Base-by-base conservation (phyloP, 2,113 vertebrate genomes). In the Oreochromis spilurus region DNA sequence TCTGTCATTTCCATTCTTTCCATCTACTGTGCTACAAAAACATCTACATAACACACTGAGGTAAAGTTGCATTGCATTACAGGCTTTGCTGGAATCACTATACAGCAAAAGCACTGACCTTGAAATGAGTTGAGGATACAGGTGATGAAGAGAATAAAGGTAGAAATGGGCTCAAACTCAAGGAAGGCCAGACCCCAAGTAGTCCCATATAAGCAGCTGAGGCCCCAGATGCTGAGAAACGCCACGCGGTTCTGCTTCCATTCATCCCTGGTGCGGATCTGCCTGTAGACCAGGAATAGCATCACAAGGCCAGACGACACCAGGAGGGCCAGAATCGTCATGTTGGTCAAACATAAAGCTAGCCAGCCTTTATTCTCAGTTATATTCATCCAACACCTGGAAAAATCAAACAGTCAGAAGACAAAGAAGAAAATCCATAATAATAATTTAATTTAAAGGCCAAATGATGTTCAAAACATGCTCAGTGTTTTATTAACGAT, bases 161-260 rank as follows among this genome's bases (percentile, higher is more conserved):
- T 91, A 2, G 92, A 88, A n/a, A 95, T 24, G 1, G 82, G 84
- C 6, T 90, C 95, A 21, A 94, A 90, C 24, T 90, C 10, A 9
- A 97, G 81, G 88, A 96, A 96, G 58, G 84, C 85, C 55, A 97
- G 91, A 53, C 89, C 87, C 96, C 96, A 97, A 1, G 93, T 94
- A 9, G 92, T 94, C 10, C 96, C 96, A 5, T 94, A 97, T 38
- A 97, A 94, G 81, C 95, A 95, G 90, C 94, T 96, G 58, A 97
- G 95, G 24, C 96, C 96, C 96, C 95, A 97, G 78, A 97, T 96
- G 72, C 96, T 97, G 89, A 96, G 85, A 55, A 97, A 96, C 2
- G 95, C 91, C 87, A 95, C 93, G 0, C 85, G 79, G 48, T 91
- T 94, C 85, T 93, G 89, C 77, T 60, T 91, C 96, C 96, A 96